Percentiles rank a stretch among this genome's conserved stretches.
Evolutionary conservation across 2,888 invertebrate species (phyloP).

Genomic region (Druceiella hillmani): DNA sequence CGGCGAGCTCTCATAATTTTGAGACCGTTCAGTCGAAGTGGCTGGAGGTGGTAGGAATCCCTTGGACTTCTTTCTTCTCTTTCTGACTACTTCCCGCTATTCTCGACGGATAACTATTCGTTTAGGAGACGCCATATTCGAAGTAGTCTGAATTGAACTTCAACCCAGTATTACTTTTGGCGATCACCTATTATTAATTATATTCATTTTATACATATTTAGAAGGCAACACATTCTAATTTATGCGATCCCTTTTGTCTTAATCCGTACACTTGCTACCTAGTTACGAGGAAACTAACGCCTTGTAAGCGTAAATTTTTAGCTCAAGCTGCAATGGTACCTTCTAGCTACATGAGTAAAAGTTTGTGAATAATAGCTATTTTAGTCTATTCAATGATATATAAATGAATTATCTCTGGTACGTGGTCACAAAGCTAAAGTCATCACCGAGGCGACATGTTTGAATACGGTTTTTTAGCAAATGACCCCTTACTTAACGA

Average conservation of each 20-base stretch:
- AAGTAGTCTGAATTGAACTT: background rate
- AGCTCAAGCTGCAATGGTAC: background rate
- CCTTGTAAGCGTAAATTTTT: background rate
- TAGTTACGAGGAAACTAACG: no score
- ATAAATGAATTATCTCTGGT: no score
- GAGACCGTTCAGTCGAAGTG: no score
- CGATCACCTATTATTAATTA: background rate
- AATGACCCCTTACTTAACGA: no score
- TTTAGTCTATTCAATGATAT: background rate
- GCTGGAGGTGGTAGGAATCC: background rate
- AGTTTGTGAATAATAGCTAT: constrained; percentile 1
- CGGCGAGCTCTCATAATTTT: no score
- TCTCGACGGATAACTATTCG: background rate
- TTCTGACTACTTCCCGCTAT: constrained; percentile 1
- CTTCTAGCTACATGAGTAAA: background rate
- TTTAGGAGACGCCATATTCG: background rate
- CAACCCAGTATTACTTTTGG: background rate
- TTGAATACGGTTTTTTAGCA: no score
- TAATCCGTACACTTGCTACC: no score
- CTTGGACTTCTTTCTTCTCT: background rate
- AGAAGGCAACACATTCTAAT: background rate
- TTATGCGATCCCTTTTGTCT: background rate
- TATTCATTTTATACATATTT: background rate
- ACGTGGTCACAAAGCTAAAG: background rate
- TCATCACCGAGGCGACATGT: no score